Evolutionary conservation across 2,888 invertebrate genomes (phyloP).

Genomic region (Plutella xylostella): DNA sequence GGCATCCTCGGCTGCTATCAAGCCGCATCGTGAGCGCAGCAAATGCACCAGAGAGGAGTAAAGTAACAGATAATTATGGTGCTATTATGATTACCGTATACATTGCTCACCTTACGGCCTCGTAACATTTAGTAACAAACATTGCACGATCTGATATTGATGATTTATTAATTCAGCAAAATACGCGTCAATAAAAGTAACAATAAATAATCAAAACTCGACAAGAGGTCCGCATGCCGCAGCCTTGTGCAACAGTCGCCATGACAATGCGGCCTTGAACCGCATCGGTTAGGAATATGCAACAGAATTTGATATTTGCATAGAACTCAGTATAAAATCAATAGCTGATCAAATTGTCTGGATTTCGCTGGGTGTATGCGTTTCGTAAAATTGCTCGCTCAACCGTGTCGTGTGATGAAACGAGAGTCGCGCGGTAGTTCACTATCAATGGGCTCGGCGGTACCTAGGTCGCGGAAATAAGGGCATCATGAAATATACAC

Average conservation of each 20-base stretch:
- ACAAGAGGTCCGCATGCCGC: neutral
- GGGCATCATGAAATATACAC: too few relatives aligned
- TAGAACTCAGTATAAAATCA: neutral
- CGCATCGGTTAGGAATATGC: neutral
- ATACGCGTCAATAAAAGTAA: neutral
- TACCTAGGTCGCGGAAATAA: too few relatives aligned
- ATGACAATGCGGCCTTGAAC: neutral
- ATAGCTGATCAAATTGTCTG: neutral
- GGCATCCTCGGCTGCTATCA: too few relatives aligned
- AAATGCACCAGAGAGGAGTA: too few relatives aligned
- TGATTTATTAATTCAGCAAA: neutral
- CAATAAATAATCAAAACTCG: neutral
- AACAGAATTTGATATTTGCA: neutral
- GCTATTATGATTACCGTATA: conserved; percentile 27
- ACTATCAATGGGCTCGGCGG: too few relatives aligned
- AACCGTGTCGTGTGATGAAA: conserved; percentile 33
- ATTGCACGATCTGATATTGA: neutral
- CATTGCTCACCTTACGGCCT: conserved; percentile 29
- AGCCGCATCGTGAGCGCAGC: too few relatives aligned
- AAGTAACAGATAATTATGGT: conserved; percentile 28
- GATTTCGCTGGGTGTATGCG: conserved; percentile 26
- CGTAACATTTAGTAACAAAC: conserved; percentile 36
- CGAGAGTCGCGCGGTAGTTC: conserved; percentile 33
- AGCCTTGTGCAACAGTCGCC: neutral
- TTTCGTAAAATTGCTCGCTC: conserved; percentile 42